These are phyloP conservation scores for Cryptotermes secundus DNA, from an alignment of 1,140 invertebrate species.

Conservation along the genomic window DNA sequence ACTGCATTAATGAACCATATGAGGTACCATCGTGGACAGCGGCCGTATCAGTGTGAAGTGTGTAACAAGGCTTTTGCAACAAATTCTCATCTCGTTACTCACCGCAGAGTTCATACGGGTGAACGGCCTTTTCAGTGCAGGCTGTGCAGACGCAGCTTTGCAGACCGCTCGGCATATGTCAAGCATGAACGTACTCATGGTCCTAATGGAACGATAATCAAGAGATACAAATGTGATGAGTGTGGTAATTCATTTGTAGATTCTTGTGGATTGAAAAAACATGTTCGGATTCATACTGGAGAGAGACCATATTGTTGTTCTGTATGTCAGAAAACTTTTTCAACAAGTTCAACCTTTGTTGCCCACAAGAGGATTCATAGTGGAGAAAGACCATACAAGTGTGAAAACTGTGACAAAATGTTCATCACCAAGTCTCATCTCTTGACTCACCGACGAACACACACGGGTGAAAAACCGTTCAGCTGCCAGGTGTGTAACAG, in stretches of 20 bases:
- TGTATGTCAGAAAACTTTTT: constrained; percentile 49
- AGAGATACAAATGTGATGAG: constrained; percentile 32
- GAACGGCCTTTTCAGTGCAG: constrained; percentile 37
- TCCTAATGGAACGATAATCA: constrained; percentile 32
- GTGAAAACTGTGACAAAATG: constrained; percentile 39
- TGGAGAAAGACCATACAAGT: constrained; percentile 40
- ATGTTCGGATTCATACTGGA: constrained; percentile 32
- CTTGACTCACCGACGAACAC: constrained; percentile 44
- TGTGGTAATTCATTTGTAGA: constrained; percentile 33
- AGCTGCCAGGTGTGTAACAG: constrained; percentile 45
- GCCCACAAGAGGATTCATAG: constrained; percentile 32
- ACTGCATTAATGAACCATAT: constrained; percentile 20
- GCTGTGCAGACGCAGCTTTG: constrained; percentile 29
- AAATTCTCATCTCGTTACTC: constrained; percentile 37
- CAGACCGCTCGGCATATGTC: constrained; percentile 36
- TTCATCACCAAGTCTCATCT: constrained; percentile 41
- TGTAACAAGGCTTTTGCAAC: constrained; percentile 39
- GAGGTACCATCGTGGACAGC: constrained; percentile 22
- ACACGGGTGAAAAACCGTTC: constrained; percentile 44
- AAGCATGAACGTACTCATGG: constrained; percentile 38
- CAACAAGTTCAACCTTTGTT: constrained; percentile 30
- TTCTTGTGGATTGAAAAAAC: constrained; percentile 33
- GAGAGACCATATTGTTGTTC: constrained; percentile 48
- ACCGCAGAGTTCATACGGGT: constrained; percentile 38
- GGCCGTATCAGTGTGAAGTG: constrained; percentile 35